phyloP scores from a whole-genome alignment of 1,140 invertebrate genomes.

The Dendroctonus ponderosae region DNA sequence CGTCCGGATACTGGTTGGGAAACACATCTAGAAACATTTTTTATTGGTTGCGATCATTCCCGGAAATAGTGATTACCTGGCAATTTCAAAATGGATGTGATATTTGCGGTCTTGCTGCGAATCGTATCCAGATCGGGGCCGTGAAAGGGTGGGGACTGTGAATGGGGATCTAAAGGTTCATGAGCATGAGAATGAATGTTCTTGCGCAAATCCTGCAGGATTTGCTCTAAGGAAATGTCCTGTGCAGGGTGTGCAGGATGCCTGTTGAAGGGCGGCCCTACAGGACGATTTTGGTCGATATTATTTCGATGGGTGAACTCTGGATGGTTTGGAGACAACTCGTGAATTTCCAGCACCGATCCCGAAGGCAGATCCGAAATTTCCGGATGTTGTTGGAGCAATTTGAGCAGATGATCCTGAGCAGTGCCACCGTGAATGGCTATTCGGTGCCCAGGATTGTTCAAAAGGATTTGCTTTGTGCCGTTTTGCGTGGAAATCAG shows the following conservation, averaged over 20 bases:
- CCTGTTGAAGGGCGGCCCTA: neutral
- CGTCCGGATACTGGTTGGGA: conserved; percentile 23
- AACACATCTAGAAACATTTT: too few relatives aligned
- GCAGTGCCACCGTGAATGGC: conserved; percentile 39
- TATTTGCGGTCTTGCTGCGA: too few relatives aligned
- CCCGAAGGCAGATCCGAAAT: conserved; percentile 47
- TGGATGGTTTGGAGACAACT: conserved; percentile 25
- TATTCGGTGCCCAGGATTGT: conserved; percentile 12
- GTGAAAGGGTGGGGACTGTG: conserved; percentile 4
- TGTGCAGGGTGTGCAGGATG: conserved; percentile 14
- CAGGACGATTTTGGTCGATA: neutral
- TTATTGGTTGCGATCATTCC: too few relatives aligned
- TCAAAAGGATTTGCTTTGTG: neutral
- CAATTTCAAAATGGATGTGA: too few relatives aligned
- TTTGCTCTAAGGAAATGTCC: conserved; percentile 44
- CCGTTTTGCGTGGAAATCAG: too few relatives aligned
- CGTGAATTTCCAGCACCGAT: conserved; percentile 48
- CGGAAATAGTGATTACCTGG: too few relatives aligned
- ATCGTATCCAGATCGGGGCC: too few relatives aligned
- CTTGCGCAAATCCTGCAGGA: conserved; percentile 46
- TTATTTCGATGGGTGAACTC: conserved; percentile 3
- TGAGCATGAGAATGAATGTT: conserved; percentile 33
- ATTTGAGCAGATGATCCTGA: conserved; percentile 45
- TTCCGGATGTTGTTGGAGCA: conserved; percentile 49
- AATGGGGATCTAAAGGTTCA: conserved; percentile 20